A percentile compares a stretch with the other conserved stretches of the same genome.
phyloP scores from a whole-genome alignment of 2,797 vertebrate genomes.

The Sebastes umbrosus region DNA sequence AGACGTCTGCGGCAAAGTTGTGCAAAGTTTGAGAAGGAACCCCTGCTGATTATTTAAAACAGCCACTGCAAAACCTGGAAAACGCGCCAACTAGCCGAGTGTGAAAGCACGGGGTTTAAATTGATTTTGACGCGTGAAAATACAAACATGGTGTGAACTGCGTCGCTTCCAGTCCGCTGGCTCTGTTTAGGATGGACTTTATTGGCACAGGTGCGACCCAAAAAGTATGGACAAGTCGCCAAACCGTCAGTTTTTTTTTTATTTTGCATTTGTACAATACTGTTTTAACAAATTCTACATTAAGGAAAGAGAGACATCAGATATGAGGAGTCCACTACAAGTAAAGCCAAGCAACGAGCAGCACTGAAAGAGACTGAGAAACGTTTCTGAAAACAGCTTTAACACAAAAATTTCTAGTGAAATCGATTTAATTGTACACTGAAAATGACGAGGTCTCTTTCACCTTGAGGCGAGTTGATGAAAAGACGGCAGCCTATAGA shows the following conservation, averaged over 20 bases:
- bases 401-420: neutral
- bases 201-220: constrained; percentile 45
- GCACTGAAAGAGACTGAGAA: neutral
- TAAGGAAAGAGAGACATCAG: neutral
- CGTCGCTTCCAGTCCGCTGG: constrained; percentile 30
- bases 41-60: constrained; percentile 56
- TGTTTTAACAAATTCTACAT: constrained; percentile 4
- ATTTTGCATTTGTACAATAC: neutral
- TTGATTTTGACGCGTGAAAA: constrained; percentile 59
- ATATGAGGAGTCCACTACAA: neutral
- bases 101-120: constrained; percentile 56
- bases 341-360: neutral
- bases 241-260: constrained; percentile 6
- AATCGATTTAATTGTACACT: constrained; percentile 20
- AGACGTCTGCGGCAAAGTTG: constrained; percentile 33
- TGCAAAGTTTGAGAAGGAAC: constrained; percentile 42
- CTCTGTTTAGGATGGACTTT: constrained; percentile 40
- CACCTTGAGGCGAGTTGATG: constrained; percentile 38
- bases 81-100: constrained; percentile 38
- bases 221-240: constrained; percentile 12
- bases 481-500: constrained; percentile 27
- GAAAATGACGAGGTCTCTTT: constrained; percentile 29
- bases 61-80: constrained; percentile 32
- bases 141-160: constrained; percentile 59
- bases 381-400: neutral